These are phyloP conservation scores for Drosophila incognita DNA, from an alignment of 2,888 invertebrate genomes.

Conservation along the genomic window DNA sequence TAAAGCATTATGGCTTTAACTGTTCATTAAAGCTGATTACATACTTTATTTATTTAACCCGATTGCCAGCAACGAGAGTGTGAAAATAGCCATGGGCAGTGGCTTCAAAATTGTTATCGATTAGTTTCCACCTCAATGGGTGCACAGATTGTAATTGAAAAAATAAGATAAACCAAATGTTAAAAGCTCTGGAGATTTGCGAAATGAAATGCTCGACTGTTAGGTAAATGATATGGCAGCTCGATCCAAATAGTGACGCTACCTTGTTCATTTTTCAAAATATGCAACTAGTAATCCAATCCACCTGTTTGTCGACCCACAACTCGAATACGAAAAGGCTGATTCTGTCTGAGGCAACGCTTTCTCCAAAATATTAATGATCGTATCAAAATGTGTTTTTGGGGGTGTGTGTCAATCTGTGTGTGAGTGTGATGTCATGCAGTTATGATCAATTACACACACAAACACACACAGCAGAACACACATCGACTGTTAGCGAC, in stretches of 20 bases:
- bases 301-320: not conserved
- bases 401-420: not conserved
- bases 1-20: not conserved
- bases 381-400: not conserved
- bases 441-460: slow-evolving; percentile 25
- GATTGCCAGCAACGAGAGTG: not conserved
- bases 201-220: not conserved
- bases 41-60: not conserved
- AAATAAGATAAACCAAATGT: not conserved
- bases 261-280: not conserved
- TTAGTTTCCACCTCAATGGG: not conserved
- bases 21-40: slow-evolving; percentile 4
- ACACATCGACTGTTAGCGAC: slow-evolving; percentile 1
- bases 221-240: not conserved
- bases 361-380: not conserved
- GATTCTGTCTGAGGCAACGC: not conserved
- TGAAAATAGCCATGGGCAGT: not conserved
- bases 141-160: not conserved
- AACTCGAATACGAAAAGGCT: not conserved
- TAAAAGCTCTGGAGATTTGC: not conserved
- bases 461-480: slow-evolving; percentile 8
- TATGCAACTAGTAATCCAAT: not conserved
- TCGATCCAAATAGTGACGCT: not conserved
- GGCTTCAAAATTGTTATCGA: not conserved
- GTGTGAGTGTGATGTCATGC: slow-evolving; percentile 4